Evolutionary conservation across 1,140 invertebrate genomes (phyloP).

Genomic region (Drosophila cardini): DNA sequence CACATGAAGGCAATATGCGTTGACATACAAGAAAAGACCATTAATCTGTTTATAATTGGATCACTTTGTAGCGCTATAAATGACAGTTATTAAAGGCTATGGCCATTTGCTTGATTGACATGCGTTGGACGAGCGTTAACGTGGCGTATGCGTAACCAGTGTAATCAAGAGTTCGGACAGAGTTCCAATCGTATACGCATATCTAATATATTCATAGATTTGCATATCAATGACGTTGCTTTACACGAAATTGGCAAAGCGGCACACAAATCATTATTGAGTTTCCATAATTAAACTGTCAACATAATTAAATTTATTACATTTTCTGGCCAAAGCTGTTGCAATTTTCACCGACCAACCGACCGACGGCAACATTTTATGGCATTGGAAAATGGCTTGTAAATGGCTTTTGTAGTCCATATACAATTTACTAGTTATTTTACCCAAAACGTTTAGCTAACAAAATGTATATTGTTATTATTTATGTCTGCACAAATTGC

Average conservation of each 20-base stretch:
- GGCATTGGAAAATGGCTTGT: conserved; percentile 44
- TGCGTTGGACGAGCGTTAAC: background rate
- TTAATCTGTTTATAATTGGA: conserved; percentile 22
- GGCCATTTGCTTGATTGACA: conserved; percentile 10
- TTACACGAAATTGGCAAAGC: conserved; percentile 37
- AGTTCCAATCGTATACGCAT: conserved; percentile 54
- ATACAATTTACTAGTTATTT: conserved; percentile 30
- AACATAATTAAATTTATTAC: conserved; percentile 77
- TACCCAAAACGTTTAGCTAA: conserved; percentile 27
- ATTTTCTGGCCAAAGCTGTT: conserved; percentile 10
- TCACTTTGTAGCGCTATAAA: background rate
- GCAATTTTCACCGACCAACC: background rate
- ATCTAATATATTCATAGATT: conserved; percentile 73
- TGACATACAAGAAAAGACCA: background rate
- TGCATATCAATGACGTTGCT: conserved; percentile 62
- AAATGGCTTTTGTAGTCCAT: conserved; percentile 16
- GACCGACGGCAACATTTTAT: conserved; percentile 23
- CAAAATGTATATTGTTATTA: conserved; percentile 56
- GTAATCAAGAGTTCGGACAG: background rate
- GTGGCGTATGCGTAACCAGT: conserved; percentile 38
- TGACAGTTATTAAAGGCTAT: conserved; percentile 18
- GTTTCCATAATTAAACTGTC: conserved; percentile 76
- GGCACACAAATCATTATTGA: conserved; percentile 60
- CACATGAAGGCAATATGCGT: background rate
- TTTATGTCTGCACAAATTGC: conserved; percentile 37